Base-by-base conservation (phyloP, 2,113 vertebrate genomes). In the Polypterus senegalus region DNA sequence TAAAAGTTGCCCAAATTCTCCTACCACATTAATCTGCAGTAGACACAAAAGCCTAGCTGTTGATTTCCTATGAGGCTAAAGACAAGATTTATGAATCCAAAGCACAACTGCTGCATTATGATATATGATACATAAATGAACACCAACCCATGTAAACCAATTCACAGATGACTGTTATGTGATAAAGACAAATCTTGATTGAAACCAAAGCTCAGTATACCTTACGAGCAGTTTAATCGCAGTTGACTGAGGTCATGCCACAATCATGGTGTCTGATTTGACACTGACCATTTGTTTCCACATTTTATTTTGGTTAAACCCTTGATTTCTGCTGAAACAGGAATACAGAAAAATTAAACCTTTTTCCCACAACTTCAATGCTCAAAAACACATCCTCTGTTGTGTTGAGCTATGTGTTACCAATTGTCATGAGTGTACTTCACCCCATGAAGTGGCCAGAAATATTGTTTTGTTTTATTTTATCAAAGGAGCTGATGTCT, bases 11-110 rank as follows among this genome's bases (percentile, higher is more conserved):
- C 68, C 46, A 54, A 3, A 55, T 9, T 58, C 67, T 73, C 60
- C 76, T 66, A 77, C 59, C 58, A 71, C 49, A 67, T 71, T 72
- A 69, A 76, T 57, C 58, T 66, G 58, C 58, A 49, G 74, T 1
- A 44, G 58, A 67, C 74, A 54, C 46, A 67, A 27, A 71, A 48
- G 6, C 64, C 7, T 54, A 65, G 59, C 63, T 69, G 71, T 65
- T 3, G 1, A 49, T 63, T 79, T 74, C 63, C 65, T 71, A 48
- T 44, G 43, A 66, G 65, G 66, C 48, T 74, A 60, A 69, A 70
- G 66, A 63, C 8, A 62, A 68, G 71, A 68, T 66, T 51, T 67
- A 55, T 57, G 64, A 68, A 70, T 69, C 66, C 62, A 71, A 59
- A 66, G 54, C 66, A 74, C 65, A 55, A 68, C 68, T 5, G 45